Conservation (phyloP, 2,797 vertebrate genomes). For the Chelmon rostratus region DNA sequence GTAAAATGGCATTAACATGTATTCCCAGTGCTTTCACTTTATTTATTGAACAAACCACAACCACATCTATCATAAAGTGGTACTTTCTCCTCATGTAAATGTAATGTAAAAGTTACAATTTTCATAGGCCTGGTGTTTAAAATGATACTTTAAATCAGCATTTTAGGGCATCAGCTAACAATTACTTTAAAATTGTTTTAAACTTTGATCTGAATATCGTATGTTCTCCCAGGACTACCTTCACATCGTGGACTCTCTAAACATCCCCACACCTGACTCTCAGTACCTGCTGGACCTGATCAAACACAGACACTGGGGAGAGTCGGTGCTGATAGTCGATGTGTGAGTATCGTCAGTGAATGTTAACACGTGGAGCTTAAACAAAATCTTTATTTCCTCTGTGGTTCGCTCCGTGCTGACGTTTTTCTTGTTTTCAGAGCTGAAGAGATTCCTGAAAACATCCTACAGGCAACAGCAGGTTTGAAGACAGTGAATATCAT, state of each 20-base stretch:
- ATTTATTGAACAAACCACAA: too few species aligned
- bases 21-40: too few species aligned
- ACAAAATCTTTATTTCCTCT: neutral
- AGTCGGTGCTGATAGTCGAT: conserved; percentile 89
- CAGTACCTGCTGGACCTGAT: conserved; percentile 88
- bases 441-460: conserved; percentile 87
- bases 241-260: conserved; percentile 88
- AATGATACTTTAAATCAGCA: neutral
- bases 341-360: conserved; percentile 82
- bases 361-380: too few species aligned
- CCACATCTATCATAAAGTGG: too few species aligned
- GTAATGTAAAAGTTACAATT: neutral
- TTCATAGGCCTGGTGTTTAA: neutral
- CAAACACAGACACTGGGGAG: conserved; percentile 87
- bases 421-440: conserved; percentile 73
- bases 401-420: neutral
- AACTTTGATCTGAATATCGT: neutral
- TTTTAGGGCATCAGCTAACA: neutral
- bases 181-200: too few species aligned
- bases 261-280: conserved; percentile 88
- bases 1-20: too few species aligned
- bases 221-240: conserved; percentile 85
- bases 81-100: too few species aligned
- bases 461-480: conserved; percentile 80
- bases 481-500: conserved; percentile 90